Evolutionary conservation across 2,888 invertebrate species (phyloP).

Genomic region (Ochropacha duplaris): DNA sequence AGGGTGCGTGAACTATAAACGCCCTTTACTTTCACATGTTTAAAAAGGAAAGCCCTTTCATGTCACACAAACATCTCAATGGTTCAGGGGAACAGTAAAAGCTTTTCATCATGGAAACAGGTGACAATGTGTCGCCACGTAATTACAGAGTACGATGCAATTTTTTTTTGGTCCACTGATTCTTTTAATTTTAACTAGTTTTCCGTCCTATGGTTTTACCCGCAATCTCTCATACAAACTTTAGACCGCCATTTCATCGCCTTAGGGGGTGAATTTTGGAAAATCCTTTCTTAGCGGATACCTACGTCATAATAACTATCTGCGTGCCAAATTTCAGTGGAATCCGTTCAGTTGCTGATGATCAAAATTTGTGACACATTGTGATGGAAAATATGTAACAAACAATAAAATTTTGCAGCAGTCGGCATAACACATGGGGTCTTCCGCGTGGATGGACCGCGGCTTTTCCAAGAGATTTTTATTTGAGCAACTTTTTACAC

Average conservation of each 20-base stretch:
- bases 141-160: not conserved
- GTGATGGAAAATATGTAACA: constrained; percentile 41
- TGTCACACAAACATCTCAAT: constrained; percentile 28
- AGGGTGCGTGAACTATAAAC: constrained; percentile 26
- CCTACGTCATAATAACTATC: no score
- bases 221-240: no score
- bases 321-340: no score
- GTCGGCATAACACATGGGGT: constrained; percentile 68
- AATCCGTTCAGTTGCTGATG: not conserved
- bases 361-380: constrained; percentile 9
- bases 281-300: no score
- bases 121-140: not conserved
- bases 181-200: no score
- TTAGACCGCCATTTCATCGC: no score
- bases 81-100: constrained; percentile 9
- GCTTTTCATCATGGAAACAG: constrained; percentile 14
- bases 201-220: no score
- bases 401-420: constrained; percentile 47
- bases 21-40: constrained; percentile 21
- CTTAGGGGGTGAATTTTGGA: no score
- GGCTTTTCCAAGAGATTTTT: constrained; percentile 65
- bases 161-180: no score
- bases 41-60: constrained; percentile 21
- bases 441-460: constrained; percentile 54
- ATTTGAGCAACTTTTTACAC: constrained; percentile 76